These are phyloP conservation scores for Leptosomus discolor DNA, from an alignment of 2,113 vertebrate species.

Conservation along the genomic window DNA sequence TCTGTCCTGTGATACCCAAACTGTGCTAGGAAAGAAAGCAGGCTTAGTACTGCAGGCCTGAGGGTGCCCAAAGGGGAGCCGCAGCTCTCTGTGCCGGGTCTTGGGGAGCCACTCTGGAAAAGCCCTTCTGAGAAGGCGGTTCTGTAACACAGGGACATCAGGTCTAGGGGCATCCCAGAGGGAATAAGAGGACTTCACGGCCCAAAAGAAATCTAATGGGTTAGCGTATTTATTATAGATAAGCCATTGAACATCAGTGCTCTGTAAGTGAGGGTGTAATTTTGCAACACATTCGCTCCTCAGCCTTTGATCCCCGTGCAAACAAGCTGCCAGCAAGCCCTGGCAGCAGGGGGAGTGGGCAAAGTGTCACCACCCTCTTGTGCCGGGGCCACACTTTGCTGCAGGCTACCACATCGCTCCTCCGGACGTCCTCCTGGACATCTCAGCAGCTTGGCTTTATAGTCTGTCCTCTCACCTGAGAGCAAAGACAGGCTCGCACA, in stretches of 20 bases:
- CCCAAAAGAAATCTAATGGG: neutral
- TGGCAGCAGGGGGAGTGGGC: neutral
- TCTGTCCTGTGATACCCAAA: neutral
- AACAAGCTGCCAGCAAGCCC: neutral
- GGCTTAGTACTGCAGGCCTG: neutral
- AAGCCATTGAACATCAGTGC: neutral
- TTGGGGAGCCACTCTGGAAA: neutral
- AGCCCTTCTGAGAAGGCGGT: neutral
- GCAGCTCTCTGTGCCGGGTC: rapidly evolving
- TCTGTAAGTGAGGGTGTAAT: neutral
- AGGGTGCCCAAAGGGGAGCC: neutral
- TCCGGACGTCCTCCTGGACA: neutral
- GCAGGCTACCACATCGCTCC: neutral
- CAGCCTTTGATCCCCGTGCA: neutral
- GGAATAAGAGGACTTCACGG: neutral
- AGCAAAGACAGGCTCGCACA: neutral
- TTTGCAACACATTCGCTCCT: neutral
- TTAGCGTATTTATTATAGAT: neutral
- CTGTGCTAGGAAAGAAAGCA: neutral
- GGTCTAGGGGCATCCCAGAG: neutral
- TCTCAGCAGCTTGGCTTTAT: neutral
- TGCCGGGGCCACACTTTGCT: neutral
- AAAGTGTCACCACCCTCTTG: neutral
- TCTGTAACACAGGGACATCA: rapidly evolving
- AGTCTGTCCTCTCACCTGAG: neutral